phyloP scores from a whole-genome alignment of 2,797 vertebrate genomes.

The Chlorospingus flavigularis region DNA sequence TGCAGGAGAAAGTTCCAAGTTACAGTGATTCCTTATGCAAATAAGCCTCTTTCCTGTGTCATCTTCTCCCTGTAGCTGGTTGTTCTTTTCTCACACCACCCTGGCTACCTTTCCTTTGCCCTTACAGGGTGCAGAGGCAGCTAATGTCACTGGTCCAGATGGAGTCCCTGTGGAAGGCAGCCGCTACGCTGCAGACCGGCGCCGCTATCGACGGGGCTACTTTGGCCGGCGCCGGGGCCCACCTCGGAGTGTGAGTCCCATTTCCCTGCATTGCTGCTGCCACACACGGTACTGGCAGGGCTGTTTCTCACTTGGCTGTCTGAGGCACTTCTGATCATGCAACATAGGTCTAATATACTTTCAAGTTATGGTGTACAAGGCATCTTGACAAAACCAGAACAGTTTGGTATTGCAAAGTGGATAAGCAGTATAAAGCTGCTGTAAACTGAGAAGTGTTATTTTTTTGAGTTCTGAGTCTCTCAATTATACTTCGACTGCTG shows the following conservation, averaged over 20 bases:
- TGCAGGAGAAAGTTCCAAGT: not conserved
- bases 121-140: conserved; percentile 78
- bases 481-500: not conserved
- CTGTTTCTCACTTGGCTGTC: conserved; percentile 21
- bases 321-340: conserved; percentile 4
- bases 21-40: not conserved
- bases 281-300: not conserved
- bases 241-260: conserved; percentile 69
- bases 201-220: conserved; percentile 79
- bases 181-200: conserved; percentile 79
- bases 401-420: not conserved
- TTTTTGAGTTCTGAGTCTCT: not conserved
- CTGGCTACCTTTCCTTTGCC: not conserved
- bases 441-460: not conserved
- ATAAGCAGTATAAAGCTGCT: not conserved
- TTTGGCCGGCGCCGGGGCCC: conserved; percentile 76
- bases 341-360: not conserved
- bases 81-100: not conserved
- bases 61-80: not conserved
- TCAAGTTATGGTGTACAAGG: not conserved
- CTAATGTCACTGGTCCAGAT: conserved; percentile 80
- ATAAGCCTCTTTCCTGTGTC: not conserved
- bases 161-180: conserved; percentile 80
- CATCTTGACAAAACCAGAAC: not conserved
- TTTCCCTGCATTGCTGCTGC: not conserved